These are phyloP conservation scores for Ennomos quercinarius DNA, from an alignment of 2,888 invertebrate genomes.

Conservation along the genomic window DNA sequence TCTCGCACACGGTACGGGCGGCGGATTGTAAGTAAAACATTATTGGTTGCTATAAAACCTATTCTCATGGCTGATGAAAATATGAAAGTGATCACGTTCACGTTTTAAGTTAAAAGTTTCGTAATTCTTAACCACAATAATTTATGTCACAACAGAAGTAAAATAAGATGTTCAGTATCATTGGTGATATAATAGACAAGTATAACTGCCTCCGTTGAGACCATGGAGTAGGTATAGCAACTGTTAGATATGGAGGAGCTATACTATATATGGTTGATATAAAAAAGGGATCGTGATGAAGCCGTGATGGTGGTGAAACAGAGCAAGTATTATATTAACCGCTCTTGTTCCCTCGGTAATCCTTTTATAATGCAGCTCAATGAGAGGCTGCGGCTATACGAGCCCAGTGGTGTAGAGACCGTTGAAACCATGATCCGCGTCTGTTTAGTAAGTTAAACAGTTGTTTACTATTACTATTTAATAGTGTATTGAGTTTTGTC, in stretches of 20 bases:
- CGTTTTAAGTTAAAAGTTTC: too few relatives aligned
- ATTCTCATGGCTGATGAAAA: too few relatives aligned
- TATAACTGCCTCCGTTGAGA: too few relatives aligned
- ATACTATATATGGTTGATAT: not conserved
- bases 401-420: conserved; percentile 11
- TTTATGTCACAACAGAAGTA: too few relatives aligned
- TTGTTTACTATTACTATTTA: conserved; percentile 1
- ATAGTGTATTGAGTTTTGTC: too few relatives aligned
- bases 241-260: too few relatives aligned
- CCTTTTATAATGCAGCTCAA: conserved; percentile 33
- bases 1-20: conserved; percentile 78
- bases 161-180: too few relatives aligned
- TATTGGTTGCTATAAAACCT: not conserved
- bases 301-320: conserved; percentile 15
- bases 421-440: conserved; percentile 17
- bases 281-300: conserved; percentile 12
- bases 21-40: conserved; percentile 74
- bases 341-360: conserved; percentile 21
- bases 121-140: too few relatives aligned
- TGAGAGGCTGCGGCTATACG: conserved; percentile 8
- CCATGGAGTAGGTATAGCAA: too few relatives aligned
- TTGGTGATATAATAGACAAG: too few relatives aligned
- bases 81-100: too few relatives aligned
- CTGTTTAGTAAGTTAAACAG: conserved; percentile 1
- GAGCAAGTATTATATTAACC: not conserved